A percentile compares a stretch with the other conserved stretches of the same genome.
phyloP scores from a whole-genome alignment of 2,888 invertebrate species.

The Sesia apiformis region DNA sequence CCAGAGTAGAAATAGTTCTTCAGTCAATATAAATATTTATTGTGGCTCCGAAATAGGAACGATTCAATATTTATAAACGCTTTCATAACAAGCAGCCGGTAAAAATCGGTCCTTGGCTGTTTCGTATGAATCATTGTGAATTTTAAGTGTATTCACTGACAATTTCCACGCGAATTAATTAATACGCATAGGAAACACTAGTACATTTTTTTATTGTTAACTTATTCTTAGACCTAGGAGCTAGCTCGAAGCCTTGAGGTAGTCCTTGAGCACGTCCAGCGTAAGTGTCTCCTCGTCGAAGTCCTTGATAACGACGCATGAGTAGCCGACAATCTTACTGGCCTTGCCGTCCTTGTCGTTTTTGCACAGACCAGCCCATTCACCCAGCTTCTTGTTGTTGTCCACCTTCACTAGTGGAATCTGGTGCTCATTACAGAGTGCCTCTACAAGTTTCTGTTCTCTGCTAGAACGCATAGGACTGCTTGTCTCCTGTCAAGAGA shows the following conservation, averaged over 20 bases:
- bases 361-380: conserved; percentile 99
- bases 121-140: no score
- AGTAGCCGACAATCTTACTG: conserved; percentile 98
- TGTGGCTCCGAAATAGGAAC: no score
- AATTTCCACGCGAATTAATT: no score
- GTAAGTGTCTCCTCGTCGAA: conserved; percentile 98
- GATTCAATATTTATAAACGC: no score
- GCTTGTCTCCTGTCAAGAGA: conserved; percentile 98
- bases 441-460: conserved; percentile 97
- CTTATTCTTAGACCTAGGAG: conserved; percentile 43
- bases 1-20: no score
- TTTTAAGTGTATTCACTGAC: no score
- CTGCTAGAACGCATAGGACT: conserved; percentile 95
- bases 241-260: conserved; percentile 89
- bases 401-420: conserved; percentile 97
- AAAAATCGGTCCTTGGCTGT: no score
- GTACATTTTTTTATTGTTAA: conserved; percentile 46
- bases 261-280: conserved; percentile 94
- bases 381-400: conserved; percentile 98
- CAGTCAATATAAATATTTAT: no score
- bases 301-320: conserved; percentile 98
- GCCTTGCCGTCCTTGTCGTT: conserved; percentile 99
- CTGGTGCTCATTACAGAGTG: conserved; percentile 98
- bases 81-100: no score
- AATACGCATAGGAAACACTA: no score